Evolutionary conservation across 2,888 invertebrate genomes (phyloP).

Genomic region (Pseudococcus viburni): DNA sequence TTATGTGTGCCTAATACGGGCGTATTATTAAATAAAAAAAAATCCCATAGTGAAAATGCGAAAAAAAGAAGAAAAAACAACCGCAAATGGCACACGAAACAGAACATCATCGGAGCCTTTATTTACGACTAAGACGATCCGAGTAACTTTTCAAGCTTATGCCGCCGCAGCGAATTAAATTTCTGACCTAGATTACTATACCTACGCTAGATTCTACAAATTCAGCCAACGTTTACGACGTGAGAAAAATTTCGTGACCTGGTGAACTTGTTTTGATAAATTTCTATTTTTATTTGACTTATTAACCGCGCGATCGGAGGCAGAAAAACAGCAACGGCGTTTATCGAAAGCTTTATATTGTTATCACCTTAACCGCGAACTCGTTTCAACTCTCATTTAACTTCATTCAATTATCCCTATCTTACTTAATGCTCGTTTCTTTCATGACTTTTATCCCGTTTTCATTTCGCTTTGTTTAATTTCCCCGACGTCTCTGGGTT

Average conservation of each 20-base stretch:
- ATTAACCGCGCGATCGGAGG: neutral
- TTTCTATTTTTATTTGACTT: constrained; percentile 45
- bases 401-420: constrained; percentile 55
- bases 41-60: constrained; percentile 26
- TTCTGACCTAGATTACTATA: constrained; percentile 20
- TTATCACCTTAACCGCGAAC: constrained; percentile 54
- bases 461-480: neutral
- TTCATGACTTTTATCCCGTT: neutral
- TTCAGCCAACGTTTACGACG: neutral
- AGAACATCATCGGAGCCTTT: constrained; percentile 15
- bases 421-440: neutral
- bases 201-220: neutral
- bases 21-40: constrained; percentile 52
- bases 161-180: constrained; percentile 9
- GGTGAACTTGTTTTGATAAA: constrained; percentile 55
- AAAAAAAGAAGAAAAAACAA: constrained; percentile 12
- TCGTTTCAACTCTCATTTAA: constrained; percentile 55
- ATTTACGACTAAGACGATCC: constrained; percentile 5
- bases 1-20: constrained; percentile 52
- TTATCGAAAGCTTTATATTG: constrained; percentile 49
- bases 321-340: neutral
- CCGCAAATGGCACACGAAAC: neutral
- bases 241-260: constrained; percentile 35
- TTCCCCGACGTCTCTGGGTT: neutral
- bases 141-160: neutral